A percentile compares a stretch with the other conserved stretches of the same genome.
These are phyloP conservation scores for Gambelia wislizenii DNA, from an alignment of 2,797 vertebrate genomes.

Conservation along the genomic window DNA sequence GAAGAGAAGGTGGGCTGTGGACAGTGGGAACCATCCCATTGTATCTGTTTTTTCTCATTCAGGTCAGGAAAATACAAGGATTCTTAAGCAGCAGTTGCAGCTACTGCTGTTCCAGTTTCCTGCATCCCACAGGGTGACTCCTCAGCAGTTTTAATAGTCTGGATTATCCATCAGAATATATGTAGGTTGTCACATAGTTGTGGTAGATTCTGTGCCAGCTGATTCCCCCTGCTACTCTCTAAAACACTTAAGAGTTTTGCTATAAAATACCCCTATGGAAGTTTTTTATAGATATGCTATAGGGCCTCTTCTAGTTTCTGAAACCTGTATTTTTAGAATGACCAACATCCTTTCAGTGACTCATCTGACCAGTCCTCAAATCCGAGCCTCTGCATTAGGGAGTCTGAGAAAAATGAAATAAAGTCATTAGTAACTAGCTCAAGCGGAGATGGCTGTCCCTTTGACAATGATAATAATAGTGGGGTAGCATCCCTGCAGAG, in stretches of 20 bases:
- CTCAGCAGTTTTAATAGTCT: not conserved
- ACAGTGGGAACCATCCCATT: not conserved
- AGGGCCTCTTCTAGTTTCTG: not conserved
- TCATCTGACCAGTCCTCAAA: not conserved
- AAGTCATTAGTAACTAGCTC: slow-evolving; percentile 25
- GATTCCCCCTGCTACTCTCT: not conserved
- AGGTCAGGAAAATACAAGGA: slow-evolving; percentile 6
- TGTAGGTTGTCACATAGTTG: not conserved
- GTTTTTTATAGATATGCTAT: slow-evolving; percentile 1
- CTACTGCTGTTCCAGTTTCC: not conserved
- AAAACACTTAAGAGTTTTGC: not conserved
- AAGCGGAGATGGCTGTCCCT: slow-evolving; percentile 1
- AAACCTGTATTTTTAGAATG: slow-evolving; percentile 27
- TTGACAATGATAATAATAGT: slow-evolving; percentile 36
- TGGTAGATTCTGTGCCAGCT: not conserved
- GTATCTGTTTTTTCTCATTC: slow-evolving; percentile 1
- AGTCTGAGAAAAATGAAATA: slow-evolving; percentile 33
- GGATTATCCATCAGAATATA: not conserved
- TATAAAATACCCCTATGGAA: slow-evolving; percentile 13
- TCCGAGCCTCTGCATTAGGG: not conserved
- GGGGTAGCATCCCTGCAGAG: not conserved
- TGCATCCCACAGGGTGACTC: slow-evolving; percentile 20
- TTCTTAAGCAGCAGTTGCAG: not conserved
- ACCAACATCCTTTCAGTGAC: slow-evolving; percentile 13
- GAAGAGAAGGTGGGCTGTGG: not conserved